Conservation (phyloP, 2,888 invertebrate species). For the Cantharis lateralis region DNA sequence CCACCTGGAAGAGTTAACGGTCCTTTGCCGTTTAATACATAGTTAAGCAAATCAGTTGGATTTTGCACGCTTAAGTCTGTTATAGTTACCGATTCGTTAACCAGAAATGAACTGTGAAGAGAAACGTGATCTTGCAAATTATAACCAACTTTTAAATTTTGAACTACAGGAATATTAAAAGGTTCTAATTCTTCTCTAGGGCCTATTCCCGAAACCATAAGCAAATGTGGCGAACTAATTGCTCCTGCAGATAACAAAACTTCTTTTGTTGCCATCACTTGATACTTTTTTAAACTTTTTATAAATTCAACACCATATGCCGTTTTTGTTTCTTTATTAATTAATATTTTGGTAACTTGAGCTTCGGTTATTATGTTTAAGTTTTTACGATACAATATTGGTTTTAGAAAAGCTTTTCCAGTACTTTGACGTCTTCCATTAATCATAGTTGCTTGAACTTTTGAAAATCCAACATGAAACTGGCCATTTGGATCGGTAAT, state of each 20-base stretch:
- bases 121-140: conserved; percentile 84
- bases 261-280: conserved; percentile 69
- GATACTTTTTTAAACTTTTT: conserved; percentile 62
- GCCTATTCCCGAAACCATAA: conserved; percentile 85
- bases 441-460: conserved; percentile 72
- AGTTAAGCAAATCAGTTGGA: conserved; percentile 66
- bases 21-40: conserved; percentile 66
- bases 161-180: conserved; percentile 65
- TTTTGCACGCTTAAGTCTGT: conserved; percentile 62
- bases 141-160: conserved; percentile 76
- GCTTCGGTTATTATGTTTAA: conserved; percentile 72
- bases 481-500: conserved; percentile 75
- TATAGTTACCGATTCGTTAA: conserved; percentile 70
- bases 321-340: conserved; percentile 64
- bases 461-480: conserved; percentile 67
- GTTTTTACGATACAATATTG: conserved; percentile 67
- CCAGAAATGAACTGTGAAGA: conserved; percentile 72
- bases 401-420: conserved; percentile 77
- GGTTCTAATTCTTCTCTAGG: conserved; percentile 65
- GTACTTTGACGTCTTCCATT: conserved; percentile 79
- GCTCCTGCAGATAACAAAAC: conserved; percentile 80
- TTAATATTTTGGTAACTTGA: conserved; percentile 69
- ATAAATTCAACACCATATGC: conserved; percentile 73
- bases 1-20: conserved; percentile 79
- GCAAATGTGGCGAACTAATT: conserved; percentile 82